These are phyloP conservation scores for Paradisaea rubra DNA, from an alignment of 2,113 vertebrate species.

Conservation along the genomic window DNA sequence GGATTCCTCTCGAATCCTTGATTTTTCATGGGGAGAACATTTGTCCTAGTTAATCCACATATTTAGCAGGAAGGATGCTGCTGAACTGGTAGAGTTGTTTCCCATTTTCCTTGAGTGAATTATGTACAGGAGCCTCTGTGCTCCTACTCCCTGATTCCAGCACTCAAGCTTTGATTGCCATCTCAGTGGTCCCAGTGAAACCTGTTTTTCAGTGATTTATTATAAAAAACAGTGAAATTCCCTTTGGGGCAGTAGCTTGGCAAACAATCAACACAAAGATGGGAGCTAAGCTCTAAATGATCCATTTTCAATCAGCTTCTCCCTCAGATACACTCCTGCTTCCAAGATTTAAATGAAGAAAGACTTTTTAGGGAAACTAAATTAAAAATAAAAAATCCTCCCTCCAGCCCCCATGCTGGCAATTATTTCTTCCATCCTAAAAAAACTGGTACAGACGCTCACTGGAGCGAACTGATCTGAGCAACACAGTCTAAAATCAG, in stretches of 20 bases:
- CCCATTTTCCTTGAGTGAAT: not conserved
- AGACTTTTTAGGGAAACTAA: not conserved
- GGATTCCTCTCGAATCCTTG: not conserved
- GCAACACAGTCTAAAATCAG: slow-evolving; percentile 40
- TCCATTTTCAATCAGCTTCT: not conserved
- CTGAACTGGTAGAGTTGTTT: not conserved
- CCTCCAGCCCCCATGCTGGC: not conserved
- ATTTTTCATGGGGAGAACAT: not conserved
- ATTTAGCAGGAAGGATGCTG: not conserved
- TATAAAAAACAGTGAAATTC: not conserved
- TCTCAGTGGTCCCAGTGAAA: not conserved
- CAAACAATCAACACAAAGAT: not conserved
- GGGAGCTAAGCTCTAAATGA: not conserved
- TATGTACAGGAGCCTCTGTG: not conserved
- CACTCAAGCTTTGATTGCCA: not conserved
- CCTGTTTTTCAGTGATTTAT: not conserved
- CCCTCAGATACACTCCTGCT: not conserved
- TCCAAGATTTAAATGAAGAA: slow-evolving; percentile 25
- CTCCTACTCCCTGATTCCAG: not conserved
- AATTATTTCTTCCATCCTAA: slow-evolving; percentile 39
- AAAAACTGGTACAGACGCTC: slow-evolving; percentile 21
- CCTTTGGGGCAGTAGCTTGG: not conserved
- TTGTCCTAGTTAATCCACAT: not conserved
- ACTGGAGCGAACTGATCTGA: slow-evolving; percentile 35
- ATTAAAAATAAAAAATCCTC: slow-evolving; percentile 9